Conservation (phyloP, 2,113 vertebrate genomes). For the Hippocampus abdominalis region DNA sequence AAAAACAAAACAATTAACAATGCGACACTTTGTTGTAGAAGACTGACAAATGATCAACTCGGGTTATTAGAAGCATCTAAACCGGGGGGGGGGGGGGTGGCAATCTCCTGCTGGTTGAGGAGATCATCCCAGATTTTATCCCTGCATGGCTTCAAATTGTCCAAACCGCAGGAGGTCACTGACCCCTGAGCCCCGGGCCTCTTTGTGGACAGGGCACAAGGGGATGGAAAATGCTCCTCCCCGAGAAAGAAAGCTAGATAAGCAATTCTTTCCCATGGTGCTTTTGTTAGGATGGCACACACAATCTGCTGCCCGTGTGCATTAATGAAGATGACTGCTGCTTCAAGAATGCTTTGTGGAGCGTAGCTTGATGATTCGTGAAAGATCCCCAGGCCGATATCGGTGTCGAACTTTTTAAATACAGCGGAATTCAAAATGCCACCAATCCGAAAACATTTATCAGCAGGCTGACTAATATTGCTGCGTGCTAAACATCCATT, state of each 20-base stretch:
- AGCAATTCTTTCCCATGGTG: slow-evolving; percentile 30
- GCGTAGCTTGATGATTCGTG: slow-evolving; percentile 17
- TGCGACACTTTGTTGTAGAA: background rate
- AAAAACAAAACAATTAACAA: background rate
- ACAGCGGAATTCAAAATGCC: background rate
- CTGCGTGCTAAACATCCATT: background rate
- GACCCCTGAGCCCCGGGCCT: slow-evolving; percentile 33
- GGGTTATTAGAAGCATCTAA: slow-evolving; percentile 35
- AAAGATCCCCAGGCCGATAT: slow-evolving; percentile 5
- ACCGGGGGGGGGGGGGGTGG: background rate
- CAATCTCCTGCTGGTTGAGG: slow-evolving; percentile 36
- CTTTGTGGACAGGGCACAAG: slow-evolving; percentile 15
- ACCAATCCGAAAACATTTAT: background rate
- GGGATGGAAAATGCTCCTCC: slow-evolving; percentile 34
- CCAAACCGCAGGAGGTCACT: slow-evolving; percentile 24
- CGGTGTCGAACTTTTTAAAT: slow-evolving; percentile 13
- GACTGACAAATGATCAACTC: slow-evolving; percentile 21
- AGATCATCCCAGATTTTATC: slow-evolving; percentile 55
- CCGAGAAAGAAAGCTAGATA: slow-evolving; percentile 36
- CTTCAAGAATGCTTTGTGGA: slow-evolving; percentile 23
- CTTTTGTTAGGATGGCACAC: slow-evolving; percentile 19
- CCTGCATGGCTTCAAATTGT: slow-evolving; percentile 40
- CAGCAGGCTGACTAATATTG: background rate
- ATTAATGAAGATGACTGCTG: slow-evolving; percentile 23
- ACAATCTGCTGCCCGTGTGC: slow-evolving; percentile 27